phyloP scores from a whole-genome alignment of 2,797 vertebrate species.

The Eospalax fontanierii region DNA sequence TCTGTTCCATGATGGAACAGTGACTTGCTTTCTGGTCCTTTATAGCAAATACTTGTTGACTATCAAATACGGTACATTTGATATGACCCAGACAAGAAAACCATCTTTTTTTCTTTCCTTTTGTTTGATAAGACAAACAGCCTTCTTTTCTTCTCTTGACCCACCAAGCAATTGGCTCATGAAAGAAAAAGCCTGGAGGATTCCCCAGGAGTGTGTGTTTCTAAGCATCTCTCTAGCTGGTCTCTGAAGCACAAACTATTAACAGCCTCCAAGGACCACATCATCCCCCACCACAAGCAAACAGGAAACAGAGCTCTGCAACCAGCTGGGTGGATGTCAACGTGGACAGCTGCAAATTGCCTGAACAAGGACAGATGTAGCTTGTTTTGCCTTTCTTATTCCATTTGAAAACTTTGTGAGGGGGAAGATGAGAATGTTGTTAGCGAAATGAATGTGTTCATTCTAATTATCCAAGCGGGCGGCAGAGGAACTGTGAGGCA shows the following conservation, averaged over 20 bases:
- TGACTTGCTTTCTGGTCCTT: background rate
- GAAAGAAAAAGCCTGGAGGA: constrained; percentile 45
- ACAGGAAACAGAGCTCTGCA: background rate
- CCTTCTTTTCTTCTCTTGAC: background rate
- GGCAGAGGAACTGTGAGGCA: constrained; percentile 8
- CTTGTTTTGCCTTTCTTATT: constrained; percentile 59
- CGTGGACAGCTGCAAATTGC: constrained; percentile 59
- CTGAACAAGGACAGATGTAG: constrained; percentile 65
- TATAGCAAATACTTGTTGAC: background rate
- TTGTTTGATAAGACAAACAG: constrained; percentile 51
- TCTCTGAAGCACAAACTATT: constrained; percentile 5
- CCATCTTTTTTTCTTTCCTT: background rate
- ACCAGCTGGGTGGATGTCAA: constrained; percentile 62
- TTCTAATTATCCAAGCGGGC: constrained; percentile 66
- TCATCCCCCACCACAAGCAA: constrained; percentile 42
- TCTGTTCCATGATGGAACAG: background rate
- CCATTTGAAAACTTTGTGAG: constrained; percentile 43
- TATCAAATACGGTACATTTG: rapidly evolving
- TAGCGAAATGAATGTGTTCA: constrained; percentile 72
- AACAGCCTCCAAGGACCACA: background rate
- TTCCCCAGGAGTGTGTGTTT: constrained; percentile 47
- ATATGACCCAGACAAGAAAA: background rate
- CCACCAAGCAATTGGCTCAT: constrained; percentile 53
- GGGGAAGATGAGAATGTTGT: constrained; percentile 18
- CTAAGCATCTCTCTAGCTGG: background rate